Evolutionary conservation across 2,797 vertebrate genomes (phyloP).

Genomic region (Characodon lateralis): DNA sequence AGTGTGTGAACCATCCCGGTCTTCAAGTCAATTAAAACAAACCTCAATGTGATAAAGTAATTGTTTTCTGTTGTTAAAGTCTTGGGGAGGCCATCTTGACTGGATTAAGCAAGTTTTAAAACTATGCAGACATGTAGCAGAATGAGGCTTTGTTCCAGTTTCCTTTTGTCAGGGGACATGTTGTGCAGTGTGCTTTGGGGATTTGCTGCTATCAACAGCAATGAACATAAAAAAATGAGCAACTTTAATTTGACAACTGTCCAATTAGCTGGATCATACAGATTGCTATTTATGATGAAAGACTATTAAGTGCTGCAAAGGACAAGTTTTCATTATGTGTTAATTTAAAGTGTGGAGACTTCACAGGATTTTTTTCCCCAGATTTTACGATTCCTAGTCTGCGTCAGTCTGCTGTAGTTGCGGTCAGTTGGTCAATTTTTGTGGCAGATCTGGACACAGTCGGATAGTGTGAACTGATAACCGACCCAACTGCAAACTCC

Average conservation of each 20-base stretch:
- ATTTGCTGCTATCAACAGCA: conserved; percentile 40
- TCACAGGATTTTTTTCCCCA: not conserved
- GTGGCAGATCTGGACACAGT: too few relatives aligned
- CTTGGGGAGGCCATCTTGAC: conserved; percentile 55
- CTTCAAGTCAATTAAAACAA: conserved; percentile 74
- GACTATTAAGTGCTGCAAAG: conserved; percentile 11
- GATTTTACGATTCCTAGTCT: not conserved
- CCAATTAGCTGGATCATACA: conserved; percentile 7
- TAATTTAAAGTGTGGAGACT: not conserved
- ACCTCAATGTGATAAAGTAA: conserved; percentile 71
- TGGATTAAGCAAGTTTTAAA: conserved; percentile 61
- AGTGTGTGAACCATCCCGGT: conserved; percentile 67
- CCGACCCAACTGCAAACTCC: too few relatives aligned
- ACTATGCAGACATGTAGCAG: conserved; percentile 40
- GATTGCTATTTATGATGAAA: conserved; percentile 8
- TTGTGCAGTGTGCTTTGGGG: conserved; percentile 52
- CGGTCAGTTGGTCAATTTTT: not conserved
- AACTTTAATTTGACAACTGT: conserved; percentile 39
- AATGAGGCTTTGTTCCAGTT: conserved; percentile 69
- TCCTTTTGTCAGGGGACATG: conserved; percentile 56
- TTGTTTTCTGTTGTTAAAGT: conserved; percentile 62
- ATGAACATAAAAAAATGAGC: conserved; percentile 29
- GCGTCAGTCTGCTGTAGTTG: not conserved
- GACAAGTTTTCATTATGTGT: conserved; percentile 1
- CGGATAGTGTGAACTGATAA: too few relatives aligned